Evolutionary conservation across 2,113 vertebrate genomes (phyloP).

Genomic region (Calonectris borealis): DNA sequence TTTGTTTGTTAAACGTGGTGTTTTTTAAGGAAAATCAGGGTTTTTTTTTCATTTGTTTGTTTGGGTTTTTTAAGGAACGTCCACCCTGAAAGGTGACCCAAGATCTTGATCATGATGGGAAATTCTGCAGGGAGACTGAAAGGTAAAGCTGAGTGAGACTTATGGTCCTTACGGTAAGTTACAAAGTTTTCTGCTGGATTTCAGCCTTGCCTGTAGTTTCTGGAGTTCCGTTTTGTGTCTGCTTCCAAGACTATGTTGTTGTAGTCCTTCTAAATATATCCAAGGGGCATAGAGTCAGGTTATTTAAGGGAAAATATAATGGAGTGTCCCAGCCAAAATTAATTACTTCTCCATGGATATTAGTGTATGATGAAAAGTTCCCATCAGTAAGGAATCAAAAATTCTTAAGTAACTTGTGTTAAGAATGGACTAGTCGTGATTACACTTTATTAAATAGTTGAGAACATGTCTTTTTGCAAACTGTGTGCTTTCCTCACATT

Average conservation of each 20-base stretch:
- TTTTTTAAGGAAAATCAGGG: neutral
- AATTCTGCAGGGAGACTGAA: neutral
- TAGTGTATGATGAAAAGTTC: neutral
- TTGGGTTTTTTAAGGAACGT: neutral
- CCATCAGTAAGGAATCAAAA: neutral
- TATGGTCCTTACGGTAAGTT: neutral
- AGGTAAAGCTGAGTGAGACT: neutral
- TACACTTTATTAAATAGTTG: neutral
- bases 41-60: neutral
- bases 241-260: neutral
- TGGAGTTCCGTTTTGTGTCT: neutral
- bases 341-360: neutral
- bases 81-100: neutral
- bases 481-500: neutral
- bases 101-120: neutral
- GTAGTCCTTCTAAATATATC: neutral
- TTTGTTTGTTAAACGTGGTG: neutral
- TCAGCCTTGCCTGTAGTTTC: neutral
- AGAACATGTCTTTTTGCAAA: neutral
- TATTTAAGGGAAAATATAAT: neutral
- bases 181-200: neutral
- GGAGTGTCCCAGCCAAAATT: neutral
- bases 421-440: neutral
- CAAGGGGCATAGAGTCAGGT: neutral
- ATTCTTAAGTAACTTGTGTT: neutral